phyloP scores from a whole-genome alignment of 35 echinoderm and acorn worm species.

The Acanthaster planci region DNA sequence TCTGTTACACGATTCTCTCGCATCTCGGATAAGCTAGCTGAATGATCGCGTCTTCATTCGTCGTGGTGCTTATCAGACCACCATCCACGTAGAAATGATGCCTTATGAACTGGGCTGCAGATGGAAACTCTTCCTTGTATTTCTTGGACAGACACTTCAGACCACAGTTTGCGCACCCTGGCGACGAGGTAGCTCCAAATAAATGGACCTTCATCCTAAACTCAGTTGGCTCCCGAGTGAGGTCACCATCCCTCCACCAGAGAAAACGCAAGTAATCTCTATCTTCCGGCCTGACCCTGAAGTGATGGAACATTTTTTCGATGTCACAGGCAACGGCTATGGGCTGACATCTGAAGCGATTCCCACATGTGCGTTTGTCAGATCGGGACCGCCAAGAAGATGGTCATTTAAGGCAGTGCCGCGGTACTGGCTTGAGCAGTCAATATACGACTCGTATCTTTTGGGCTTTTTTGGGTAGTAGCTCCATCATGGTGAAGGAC shows the following conservation, averaged over 20 bases:
- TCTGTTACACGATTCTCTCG: constrained; percentile 39
- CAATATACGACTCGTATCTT: too few species aligned
- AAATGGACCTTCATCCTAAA: constrained; percentile 60
- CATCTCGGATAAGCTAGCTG: constrained; percentile 43
- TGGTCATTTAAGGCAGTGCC: constrained; percentile 77
- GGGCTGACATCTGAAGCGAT: constrained; percentile 60
- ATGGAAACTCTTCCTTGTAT: constrained; percentile 49
- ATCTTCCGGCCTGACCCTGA: constrained; percentile 19
- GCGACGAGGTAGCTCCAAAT: constrained; percentile 62
- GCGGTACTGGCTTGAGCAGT: constrained; percentile 44
- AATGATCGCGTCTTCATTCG: too few species aligned
- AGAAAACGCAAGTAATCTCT: not conserved
- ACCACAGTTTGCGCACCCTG: constrained; percentile 77
- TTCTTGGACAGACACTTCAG: constrained; percentile 58
- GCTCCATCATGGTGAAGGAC: constrained; percentile 64
- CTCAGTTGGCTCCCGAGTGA: not conserved
- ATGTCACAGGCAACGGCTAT: constrained; percentile 66
- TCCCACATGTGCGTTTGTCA: constrained; percentile 56
- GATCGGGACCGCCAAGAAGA: constrained; percentile 61
- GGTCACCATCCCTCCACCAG: constrained; percentile 2
- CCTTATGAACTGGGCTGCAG: too few species aligned
- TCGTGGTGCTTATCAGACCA: constrained; percentile 50
- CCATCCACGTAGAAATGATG: constrained; percentile 86
- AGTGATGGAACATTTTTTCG: constrained; percentile 72
- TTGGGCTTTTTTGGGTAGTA: constrained; percentile 51